A percentile compares a stretch with the other conserved stretches of the same genome.
Evolutionary conservation across 2,113 vertebrate species (phyloP).

Genomic region (Ivindomyrus marchei): DNA sequence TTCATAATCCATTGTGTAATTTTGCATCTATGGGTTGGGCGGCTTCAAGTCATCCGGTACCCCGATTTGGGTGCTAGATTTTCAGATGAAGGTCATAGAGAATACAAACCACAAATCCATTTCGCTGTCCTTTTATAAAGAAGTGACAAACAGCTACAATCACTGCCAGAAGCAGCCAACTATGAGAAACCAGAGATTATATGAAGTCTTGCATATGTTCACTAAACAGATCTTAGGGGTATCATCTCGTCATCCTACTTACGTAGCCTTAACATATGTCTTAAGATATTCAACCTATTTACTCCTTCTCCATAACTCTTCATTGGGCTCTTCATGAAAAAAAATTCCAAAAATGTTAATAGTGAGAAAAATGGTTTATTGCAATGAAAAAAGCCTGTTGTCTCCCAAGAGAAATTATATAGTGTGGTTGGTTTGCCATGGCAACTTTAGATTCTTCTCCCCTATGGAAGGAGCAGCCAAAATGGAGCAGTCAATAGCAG

Average conservation of each 20-base stretch:
- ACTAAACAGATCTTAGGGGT: neutral
- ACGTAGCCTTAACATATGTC: neutral
- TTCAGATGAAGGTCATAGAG: neutral
- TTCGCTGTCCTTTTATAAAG: neutral
- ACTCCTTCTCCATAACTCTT: neutral
- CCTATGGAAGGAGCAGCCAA: neutral
- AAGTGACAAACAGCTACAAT: neutral
- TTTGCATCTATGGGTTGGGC: neutral
- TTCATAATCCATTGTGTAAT: conserved; percentile 1
- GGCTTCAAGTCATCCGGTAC: neutral
- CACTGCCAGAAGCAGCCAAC: neutral
- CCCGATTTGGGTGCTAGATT: neutral
- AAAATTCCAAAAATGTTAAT: neutral
- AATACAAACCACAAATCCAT: neutral
- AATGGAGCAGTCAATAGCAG: neutral
- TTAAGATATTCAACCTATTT: neutral
- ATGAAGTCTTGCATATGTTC: neutral
- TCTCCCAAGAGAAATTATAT: neutral
- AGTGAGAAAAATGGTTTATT: conserved; percentile 10
- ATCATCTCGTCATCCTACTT: neutral
- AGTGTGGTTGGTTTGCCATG: neutral
- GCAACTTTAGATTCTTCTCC: neutral
- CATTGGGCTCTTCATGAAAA: neutral
- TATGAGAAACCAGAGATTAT: neutral
- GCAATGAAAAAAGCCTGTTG: neutral